Conservation (phyloP, 2,888 invertebrate genomes). For the Nomada ruficornis region DNA sequence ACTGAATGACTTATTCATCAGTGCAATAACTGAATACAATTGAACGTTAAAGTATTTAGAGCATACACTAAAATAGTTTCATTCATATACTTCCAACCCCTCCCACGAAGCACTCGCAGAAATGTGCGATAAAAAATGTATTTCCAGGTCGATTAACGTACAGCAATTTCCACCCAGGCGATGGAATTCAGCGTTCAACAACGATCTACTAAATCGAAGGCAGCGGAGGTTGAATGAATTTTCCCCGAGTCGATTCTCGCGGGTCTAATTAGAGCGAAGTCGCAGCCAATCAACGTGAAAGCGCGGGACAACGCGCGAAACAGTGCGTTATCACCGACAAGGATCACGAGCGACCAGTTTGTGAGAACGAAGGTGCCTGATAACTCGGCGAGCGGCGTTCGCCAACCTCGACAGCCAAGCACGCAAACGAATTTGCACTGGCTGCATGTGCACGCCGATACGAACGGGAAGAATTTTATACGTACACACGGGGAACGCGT, state of each 20-base stretch:
- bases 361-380: conserved; percentile 67
- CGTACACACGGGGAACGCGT: background rate
- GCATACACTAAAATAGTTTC: background rate
- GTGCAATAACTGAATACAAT: background rate
- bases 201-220: conserved; percentile 8
- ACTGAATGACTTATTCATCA: too few species aligned
- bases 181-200: background rate
- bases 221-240: conserved; percentile 5
- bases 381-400: conserved; percentile 48
- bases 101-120: background rate
- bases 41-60: background rate
- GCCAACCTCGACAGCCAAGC: conserved; percentile 34
- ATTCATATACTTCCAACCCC: background rate
- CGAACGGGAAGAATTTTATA: conserved; percentile 21
- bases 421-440: conserved; percentile 30
- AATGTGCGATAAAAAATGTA: background rate
- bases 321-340: conserved; percentile 62
- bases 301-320: conserved; percentile 62
- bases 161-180: background rate
- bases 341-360: conserved; percentile 65
- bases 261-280: conserved; percentile 60
- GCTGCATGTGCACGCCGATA: conserved; percentile 23
- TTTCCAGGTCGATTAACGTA: background rate
- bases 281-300: conserved; percentile 61
- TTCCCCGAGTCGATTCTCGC: conserved; percentile 39